Base-by-base conservation (phyloP, 1,140 invertebrate genomes). In the Drosophila ogumai region DNA sequence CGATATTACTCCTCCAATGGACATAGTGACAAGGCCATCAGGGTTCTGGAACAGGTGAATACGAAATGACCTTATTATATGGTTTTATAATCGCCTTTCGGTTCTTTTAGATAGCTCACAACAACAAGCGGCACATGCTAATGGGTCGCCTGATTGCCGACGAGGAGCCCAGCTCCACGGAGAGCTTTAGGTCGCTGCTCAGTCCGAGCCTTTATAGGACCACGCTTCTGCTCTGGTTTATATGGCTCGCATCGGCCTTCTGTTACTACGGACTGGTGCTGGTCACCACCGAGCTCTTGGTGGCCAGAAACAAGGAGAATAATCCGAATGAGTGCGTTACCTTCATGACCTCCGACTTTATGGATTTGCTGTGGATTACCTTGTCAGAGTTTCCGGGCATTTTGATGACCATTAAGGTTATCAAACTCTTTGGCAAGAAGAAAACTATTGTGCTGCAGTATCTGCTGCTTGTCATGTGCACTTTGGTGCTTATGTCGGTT, bases 341-440 rank as follows among this genome's bases (percentile, higher is more conserved):
- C 47, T 93, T 98, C 34, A 95, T 95, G 82, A 97, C 96, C 17
- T 95, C 95, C 0, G 98, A 99, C 91, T 99, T 99, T 87, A 96
- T 98, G 93, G 97, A 99, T 93, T 93, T 99, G 9, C 93, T 99
- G 19, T 99, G 98, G 97, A 99, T 98, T 22, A 99, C 98, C 0
- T 93, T 99, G 13, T 97, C 98, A 0, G 98, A 99, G 94, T 99
- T 99, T 93, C 98, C 98, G 40, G 97, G 97, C 95, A 97, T 99
- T 69, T 97, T 99, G 90, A 95, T 97, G 6, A 99, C 98, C 3
- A 97, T 98, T 72, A 96, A 97, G 79, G 95, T 98, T 0, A 98
- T 99, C 74, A 98, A 99, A 91, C 95, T 95, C 84, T 96, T 97
- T 90, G 98, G 98, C 32, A 94, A 98, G 19, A 98, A 98, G 92